Conservation (phyloP, 2,797 vertebrate genomes). For the Rhyacichthys aspro region DNA sequence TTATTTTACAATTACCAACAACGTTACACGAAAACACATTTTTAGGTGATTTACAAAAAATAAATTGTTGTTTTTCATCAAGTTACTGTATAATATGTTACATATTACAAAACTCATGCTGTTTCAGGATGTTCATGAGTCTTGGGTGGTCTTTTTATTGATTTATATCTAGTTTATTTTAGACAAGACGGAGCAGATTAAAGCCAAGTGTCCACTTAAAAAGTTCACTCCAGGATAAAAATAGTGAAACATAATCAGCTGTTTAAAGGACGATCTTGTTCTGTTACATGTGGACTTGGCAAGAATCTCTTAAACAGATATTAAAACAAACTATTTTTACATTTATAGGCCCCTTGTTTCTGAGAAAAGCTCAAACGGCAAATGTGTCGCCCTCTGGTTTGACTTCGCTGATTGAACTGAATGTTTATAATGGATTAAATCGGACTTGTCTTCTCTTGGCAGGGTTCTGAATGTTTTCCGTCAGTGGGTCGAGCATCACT, state of each 20-base stretch:
- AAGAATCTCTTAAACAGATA: not conserved
- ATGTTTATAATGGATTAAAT: not conserved
- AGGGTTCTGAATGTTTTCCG: conserved; percentile 98
- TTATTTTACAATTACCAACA: too few relatives aligned
- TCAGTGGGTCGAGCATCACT: conserved; percentile 99
- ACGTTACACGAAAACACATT: too few relatives aligned
- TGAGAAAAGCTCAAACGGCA: not conserved
- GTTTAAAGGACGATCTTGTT: not conserved
- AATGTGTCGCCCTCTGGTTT: too few relatives aligned
- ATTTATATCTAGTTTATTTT: conserved; percentile 24
- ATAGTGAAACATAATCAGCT: not conserved
- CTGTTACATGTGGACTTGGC: conserved; percentile 1
- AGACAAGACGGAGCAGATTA: conserved; percentile 14
- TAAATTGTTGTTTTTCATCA: too few relatives aligned
- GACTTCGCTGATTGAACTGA: not conserved
- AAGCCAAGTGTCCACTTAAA: conserved; percentile 9
- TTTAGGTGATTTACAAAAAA: too few relatives aligned
- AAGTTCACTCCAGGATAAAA: not conserved
- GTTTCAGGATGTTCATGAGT: too few relatives aligned
- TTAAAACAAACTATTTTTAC: not conserved
- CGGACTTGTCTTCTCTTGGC: conserved; percentile 23
- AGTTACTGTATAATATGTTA: too few relatives aligned
- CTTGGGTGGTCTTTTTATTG: conserved; percentile 31
- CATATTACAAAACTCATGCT: too few relatives aligned
- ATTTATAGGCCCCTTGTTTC: not conserved